phyloP scores from a whole-genome alignment of 2,797 vertebrate species.

The Apodemus agrarius region DNA sequence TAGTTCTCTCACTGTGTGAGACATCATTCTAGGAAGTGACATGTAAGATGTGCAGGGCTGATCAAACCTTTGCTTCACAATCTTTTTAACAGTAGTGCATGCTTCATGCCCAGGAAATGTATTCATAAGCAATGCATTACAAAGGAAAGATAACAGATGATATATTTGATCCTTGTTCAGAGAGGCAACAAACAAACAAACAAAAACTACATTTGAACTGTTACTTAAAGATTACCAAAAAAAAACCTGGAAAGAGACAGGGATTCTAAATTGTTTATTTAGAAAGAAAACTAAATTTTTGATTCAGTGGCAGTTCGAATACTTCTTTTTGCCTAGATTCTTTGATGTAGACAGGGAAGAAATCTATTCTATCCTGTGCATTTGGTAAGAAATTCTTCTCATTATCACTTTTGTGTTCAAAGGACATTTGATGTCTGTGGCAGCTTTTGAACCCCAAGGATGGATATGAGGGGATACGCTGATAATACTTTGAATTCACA shows the following conservation, averaged over 20 bases:
- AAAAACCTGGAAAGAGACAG: not conserved
- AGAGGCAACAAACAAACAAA: slow-evolving; percentile 54
- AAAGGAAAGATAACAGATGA: slow-evolving; percentile 42
- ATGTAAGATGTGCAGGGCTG: not conserved
- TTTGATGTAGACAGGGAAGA: not conserved
- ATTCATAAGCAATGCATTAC: slow-evolving; percentile 10
- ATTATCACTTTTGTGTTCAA: slow-evolving; percentile 65
- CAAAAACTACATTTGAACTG: slow-evolving; percentile 58
- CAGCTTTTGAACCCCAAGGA: slow-evolving; percentile 43
- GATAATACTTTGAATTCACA: slow-evolving; percentile 52
- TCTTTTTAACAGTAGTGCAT: slow-evolving; percentile 50
- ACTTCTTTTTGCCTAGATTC: slow-evolving; percentile 36
- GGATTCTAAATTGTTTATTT: slow-evolving; percentile 66
- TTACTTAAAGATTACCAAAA: slow-evolving; percentile 38
- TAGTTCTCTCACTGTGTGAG: not conserved
- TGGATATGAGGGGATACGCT: slow-evolving; percentile 7
- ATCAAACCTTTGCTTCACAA: slow-evolving; percentile 58
- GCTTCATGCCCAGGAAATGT: slow-evolving; percentile 56
- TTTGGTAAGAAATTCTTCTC: slow-evolving; percentile 24
- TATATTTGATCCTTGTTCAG: slow-evolving; percentile 40
- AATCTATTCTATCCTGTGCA: not conserved
- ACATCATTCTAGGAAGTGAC: not conserved
- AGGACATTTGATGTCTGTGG: slow-evolving; percentile 25
- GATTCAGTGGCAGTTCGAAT: slow-evolving; percentile 42
- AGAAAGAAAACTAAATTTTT: slow-evolving; percentile 39